Conservation (phyloP, 2,888 invertebrate species). For the Rhimphoctona megacephalus region DNA sequence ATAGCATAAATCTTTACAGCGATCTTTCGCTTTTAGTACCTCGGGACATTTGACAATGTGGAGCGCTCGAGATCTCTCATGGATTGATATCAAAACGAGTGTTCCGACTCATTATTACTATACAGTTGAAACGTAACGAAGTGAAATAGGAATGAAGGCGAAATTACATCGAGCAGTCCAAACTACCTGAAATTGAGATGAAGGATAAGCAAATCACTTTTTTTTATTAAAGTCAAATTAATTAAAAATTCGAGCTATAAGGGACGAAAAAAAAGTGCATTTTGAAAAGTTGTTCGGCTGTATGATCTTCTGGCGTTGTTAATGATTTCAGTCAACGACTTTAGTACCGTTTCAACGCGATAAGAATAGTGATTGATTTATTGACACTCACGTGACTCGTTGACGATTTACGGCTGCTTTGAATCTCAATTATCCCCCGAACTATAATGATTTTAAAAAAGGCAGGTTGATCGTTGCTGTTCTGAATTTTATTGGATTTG, state of each 20-base stretch:
- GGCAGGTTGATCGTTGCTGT: too few species aligned
- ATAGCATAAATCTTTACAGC: conserved; percentile 39
- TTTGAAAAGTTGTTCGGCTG: background rate
- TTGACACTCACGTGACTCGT: background rate
- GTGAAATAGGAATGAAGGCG: background rate
- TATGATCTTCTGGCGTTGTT: background rate
- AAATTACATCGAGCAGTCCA: background rate
- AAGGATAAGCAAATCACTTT: background rate
- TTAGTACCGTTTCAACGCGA: conserved; percentile 19
- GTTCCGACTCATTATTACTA: conserved; percentile 15
- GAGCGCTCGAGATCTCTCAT: conserved; percentile 21
- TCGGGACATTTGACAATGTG: conserved; percentile 45
- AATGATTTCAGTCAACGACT: conserved; percentile 21
- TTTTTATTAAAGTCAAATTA: background rate
- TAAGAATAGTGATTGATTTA: conserved; percentile 33
- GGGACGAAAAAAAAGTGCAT: too few species aligned
- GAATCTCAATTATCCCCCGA: background rate
- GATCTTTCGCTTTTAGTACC: conserved; percentile 24
- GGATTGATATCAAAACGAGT: conserved; percentile 6
- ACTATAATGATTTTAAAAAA: background rate
- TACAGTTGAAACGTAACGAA: background rate
- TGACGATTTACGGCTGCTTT: conserved; percentile 9
- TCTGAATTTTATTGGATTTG: too few species aligned
- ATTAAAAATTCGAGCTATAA: background rate
- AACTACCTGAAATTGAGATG: background rate